phyloP scores from a whole-genome alignment of 2,113 vertebrate species.

The Riparia riparia region DNA sequence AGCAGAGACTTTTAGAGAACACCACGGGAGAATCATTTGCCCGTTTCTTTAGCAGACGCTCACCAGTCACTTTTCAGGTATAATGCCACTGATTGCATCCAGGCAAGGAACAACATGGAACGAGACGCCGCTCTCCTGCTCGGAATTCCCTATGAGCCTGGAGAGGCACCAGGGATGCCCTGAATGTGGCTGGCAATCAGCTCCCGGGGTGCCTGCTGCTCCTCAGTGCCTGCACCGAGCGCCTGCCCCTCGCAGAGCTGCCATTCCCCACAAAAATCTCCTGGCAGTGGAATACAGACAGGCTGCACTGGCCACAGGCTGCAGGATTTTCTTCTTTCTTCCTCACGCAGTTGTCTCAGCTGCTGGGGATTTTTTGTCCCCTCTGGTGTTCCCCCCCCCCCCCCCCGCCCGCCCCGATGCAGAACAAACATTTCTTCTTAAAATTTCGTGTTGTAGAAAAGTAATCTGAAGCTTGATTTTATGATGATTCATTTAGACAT shows the following conservation, averaged over 20 bases:
- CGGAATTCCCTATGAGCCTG: background rate
- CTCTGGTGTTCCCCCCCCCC: background rate
- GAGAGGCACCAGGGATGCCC: background rate
- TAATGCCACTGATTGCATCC: slow-evolving; percentile 52
- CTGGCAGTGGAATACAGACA: background rate
- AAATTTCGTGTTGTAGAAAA: background rate
- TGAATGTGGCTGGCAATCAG: background rate
- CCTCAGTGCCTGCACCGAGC: background rate
- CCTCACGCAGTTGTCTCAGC: background rate
- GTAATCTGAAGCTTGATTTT: background rate
- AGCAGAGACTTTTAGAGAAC: slow-evolving; percentile 9
- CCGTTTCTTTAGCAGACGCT: background rate
- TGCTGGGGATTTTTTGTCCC: background rate
- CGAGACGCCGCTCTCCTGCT: background rate
- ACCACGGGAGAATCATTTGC: background rate
- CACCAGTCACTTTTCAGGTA: slow-evolving; percentile 1
- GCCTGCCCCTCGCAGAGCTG: background rate
- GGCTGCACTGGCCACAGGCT: background rate
- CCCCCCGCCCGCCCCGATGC: background rate
- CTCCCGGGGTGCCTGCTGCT: background rate
- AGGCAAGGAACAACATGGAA: background rate
- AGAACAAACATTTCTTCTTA: background rate
- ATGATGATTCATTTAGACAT: background rate
- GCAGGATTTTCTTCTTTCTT: background rate
- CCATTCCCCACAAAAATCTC: background rate